phyloP scores from a whole-genome alignment of 2,888 invertebrate species.

The Imbricaverruca yamaguchii region DNA sequence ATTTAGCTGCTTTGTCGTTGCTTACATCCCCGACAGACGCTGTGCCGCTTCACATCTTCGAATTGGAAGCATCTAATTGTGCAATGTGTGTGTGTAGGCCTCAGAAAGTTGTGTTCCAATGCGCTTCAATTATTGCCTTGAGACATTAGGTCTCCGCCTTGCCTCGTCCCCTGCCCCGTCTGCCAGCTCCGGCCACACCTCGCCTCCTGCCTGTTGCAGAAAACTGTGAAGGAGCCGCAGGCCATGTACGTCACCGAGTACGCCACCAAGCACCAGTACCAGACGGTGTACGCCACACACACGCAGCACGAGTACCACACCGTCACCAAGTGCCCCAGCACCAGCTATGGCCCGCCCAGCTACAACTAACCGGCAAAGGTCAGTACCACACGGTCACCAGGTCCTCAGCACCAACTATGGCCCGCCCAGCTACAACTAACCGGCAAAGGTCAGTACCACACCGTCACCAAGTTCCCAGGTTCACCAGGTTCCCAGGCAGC shows the following conservation, averaged over 20 bases:
- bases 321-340: slow-evolving; percentile 25
- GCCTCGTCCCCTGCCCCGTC: too few species aligned
- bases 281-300: slow-evolving; percentile 31
- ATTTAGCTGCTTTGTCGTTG: too few species aligned
- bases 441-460: slow-evolving; percentile 26
- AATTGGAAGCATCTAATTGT: too few species aligned
- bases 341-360: slow-evolving; percentile 12
- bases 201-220: not conserved
- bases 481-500: slow-evolving; percentile 23
- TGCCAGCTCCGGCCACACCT: too few species aligned
- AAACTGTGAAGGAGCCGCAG: slow-evolving; percentile 26
- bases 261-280: slow-evolving; percentile 33
- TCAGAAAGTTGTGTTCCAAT: too few species aligned
- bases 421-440: not conserved
- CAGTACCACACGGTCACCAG: slow-evolving; percentile 31
- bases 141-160: too few species aligned
- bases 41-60: too few species aligned
- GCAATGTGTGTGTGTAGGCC: too few species aligned
- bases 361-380: not conserved
- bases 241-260: slow-evolving; percentile 31
- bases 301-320: slow-evolving; percentile 32
- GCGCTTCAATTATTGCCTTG: too few species aligned
- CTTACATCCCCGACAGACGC: too few species aligned
- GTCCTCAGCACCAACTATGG: slow-evolving; percentile 9
- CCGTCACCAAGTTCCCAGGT: slow-evolving; percentile 27